phyloP scores from a whole-genome alignment of 2,888 invertebrate genomes.

The Piscicola geometra region DNA sequence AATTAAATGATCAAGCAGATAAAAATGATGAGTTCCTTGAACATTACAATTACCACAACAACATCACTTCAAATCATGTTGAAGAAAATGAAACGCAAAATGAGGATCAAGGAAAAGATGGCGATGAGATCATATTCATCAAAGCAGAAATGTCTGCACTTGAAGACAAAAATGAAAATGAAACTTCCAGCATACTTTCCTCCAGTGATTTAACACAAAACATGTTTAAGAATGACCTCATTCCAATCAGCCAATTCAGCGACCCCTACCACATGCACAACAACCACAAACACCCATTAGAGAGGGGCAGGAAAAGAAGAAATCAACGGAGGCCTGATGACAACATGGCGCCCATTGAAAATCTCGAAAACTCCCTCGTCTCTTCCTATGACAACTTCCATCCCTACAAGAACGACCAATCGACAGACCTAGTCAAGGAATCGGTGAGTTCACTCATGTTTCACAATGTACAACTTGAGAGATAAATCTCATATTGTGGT shows the following conservation, averaged over 20 bases:
- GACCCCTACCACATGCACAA: neutral
- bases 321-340: neutral
- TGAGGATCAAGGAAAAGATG: neutral
- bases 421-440: conserved; percentile 25
- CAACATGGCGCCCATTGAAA: conserved; percentile 3
- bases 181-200: neutral
- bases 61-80: neutral
- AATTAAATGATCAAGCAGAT: neutral
- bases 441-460: conserved; percentile 24
- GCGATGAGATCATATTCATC: neutral
- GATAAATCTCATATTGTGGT: neutral
- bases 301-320: conserved; percentile 1
- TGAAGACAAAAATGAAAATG: neutral
- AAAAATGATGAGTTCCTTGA: neutral
- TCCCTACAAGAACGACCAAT: neutral
- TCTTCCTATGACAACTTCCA: conserved; percentile 18
- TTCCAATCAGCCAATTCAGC: neutral
- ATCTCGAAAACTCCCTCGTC: conserved; percentile 11
- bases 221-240: neutral
- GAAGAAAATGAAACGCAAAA: neutral
- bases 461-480: no score
- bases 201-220: neutral
- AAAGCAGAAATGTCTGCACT: neutral
- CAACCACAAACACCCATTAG: neutral
- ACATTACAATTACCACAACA: neutral